A percentile compares a stretch with the other conserved stretches of the same genome.
Evolutionary conservation across 2,888 invertebrate genomes (phyloP).

Genomic region (Priocnemis perturbator): DNA sequence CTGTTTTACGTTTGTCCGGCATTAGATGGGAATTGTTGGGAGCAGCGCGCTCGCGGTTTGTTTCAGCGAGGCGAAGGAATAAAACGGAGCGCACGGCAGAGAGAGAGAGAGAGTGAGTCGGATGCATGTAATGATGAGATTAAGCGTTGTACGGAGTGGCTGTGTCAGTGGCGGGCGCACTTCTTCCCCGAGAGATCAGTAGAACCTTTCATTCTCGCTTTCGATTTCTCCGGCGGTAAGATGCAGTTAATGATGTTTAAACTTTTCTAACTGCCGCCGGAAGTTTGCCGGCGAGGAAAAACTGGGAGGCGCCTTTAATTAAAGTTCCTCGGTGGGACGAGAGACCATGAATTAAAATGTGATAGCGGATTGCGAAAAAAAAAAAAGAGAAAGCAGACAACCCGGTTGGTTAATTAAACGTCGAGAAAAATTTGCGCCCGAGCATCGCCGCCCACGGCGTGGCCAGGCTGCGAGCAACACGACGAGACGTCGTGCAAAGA

Average conservation of each 20-base stretch:
- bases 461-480: too few species aligned
- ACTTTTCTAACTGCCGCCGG: constrained; percentile 57
- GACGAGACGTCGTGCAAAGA: too few species aligned
- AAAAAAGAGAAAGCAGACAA: constrained; percentile 38
- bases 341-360: constrained; percentile 61
- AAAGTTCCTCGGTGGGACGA: constrained; percentile 56
- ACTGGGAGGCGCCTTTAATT: constrained; percentile 59
- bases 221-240: constrained; percentile 31
- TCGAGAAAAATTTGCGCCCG: constrained; percentile 47
- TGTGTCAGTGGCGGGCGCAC: too few species aligned
- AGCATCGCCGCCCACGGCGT: background rate
- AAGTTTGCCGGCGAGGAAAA: constrained; percentile 51
- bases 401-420: constrained; percentile 58
- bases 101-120: too few species aligned
- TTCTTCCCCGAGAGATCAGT: constrained; percentile 41
- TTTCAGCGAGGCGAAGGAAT: too few species aligned
- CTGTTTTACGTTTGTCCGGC: too few species aligned
- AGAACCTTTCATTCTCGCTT: constrained; percentile 30
- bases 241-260: constrained; percentile 59
- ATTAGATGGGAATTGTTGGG: too few species aligned
- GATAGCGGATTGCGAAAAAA: constrained; percentile 51
- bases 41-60: too few species aligned
- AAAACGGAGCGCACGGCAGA: too few species aligned
- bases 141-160: too few species aligned
- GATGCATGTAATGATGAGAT: too few species aligned